Evolutionary conservation across 1,140 invertebrate species (phyloP).

Genomic region (Drosophila carrolli): DNA sequence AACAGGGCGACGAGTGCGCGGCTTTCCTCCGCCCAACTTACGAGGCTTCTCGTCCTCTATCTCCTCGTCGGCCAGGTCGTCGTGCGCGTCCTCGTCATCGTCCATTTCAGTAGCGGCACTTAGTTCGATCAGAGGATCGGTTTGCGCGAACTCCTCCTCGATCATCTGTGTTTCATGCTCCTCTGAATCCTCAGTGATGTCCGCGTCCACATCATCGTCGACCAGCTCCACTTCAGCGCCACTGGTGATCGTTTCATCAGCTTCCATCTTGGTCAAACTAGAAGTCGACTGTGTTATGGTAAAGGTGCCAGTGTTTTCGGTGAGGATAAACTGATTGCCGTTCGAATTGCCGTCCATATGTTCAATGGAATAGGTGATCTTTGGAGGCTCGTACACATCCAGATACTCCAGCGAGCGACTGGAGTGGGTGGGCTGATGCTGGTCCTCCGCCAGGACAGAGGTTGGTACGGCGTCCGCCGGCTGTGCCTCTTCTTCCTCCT

Average conservation of each 20-base stretch:
- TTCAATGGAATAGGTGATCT: constrained; percentile 81
- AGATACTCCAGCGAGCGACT: constrained; percentile 69
- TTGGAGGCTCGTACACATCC: constrained; percentile 75
- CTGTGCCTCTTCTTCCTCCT: constrained; percentile 41
- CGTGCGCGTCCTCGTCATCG: constrained; percentile 45
- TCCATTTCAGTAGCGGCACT: constrained; percentile 40
- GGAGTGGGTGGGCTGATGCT: constrained; percentile 36
- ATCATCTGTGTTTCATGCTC: constrained; percentile 66
- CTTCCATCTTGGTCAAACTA: constrained; percentile 43
- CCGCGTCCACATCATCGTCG: constrained; percentile 41
- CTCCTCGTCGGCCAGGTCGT: constrained; percentile 49
- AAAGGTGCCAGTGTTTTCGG: constrained; percentile 74
- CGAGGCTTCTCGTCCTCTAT: constrained; percentile 53
- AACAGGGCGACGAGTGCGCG: constrained; percentile 30
- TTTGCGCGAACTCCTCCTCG: constrained; percentile 67
- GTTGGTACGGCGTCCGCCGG: constrained; percentile 10
- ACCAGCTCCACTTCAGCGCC: constrained; percentile 28
- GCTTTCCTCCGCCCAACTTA: constrained; percentile 42
- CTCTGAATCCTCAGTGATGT: constrained; percentile 56
- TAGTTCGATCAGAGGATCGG: constrained; percentile 59
- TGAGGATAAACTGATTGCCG: constrained; percentile 76
- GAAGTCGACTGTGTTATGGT: constrained; percentile 67
- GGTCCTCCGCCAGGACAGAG: constrained; percentile 37
- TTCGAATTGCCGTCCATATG: constrained; percentile 66
- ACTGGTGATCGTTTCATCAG: background rate